Evolutionary conservation across 2,888 invertebrate genomes (phyloP), one percentile per base, ranked within the genome.

Genomic region (Megastigmus dorsalis): DNA sequence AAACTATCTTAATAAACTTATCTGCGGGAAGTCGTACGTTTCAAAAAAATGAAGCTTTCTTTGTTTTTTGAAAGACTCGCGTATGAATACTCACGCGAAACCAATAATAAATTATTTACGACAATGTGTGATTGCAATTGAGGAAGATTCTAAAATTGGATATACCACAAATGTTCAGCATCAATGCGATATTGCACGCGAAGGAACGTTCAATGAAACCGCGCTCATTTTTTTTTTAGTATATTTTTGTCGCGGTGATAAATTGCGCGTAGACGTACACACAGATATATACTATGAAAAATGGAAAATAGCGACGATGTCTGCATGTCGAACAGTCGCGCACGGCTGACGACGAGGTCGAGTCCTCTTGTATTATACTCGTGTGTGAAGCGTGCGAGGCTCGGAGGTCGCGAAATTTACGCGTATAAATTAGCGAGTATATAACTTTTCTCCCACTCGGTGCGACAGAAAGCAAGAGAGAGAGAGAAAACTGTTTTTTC

Each of bases 391-490:
- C n/a, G 54, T 38, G 26, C 23, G 5, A 2, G 5, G 3, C 48
- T 18, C 48, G 41, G 30, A 69, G 41, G 60, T 52, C 59, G 50
- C 23, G 9, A 70, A 70, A 60, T 70, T 62, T 70, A 60, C 62
- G 54, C 50, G 43, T 70, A 62, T 70, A 70, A 70, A 70, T 70
- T 70, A 69, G 52, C 20, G 41, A 30, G 36, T 48, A 48, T 38
- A 48, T 50, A 69, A 52, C 33, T 57, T 18, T 10, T 28, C 38
- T n/a, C 45, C 28, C n/a, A n/a, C n/a, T 18, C 38, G 6, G 5
- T n/a, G n/a, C 4, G 18, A 20, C 7, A 4, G 3, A 33, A 20
- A n/a, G n/a, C n/a, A 5, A 65, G 26, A 66, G n/a, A n/a, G n/a
- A n/a, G n/a, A n/a, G n/a, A n/a, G n/a, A 18, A 54, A 54, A 54